Conservation (phyloP, 1,140 invertebrate genomes). For the Rhynchophorus ferrugineus region DNA sequence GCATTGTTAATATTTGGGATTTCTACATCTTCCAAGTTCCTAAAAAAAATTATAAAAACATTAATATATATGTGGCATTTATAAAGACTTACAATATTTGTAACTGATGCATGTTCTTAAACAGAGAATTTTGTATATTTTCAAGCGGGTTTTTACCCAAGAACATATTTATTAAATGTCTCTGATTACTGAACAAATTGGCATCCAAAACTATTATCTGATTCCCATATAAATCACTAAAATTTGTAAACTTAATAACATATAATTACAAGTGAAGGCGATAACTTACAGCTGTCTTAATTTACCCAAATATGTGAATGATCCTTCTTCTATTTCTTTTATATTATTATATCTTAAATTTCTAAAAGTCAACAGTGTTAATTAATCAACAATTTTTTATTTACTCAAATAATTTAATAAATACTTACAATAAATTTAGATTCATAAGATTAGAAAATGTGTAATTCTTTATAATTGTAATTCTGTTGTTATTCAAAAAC, state of each 20-base stretch:
- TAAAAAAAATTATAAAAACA: conserved; percentile 29
- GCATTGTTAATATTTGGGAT: conserved; percentile 48
- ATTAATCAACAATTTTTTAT: too few species aligned
- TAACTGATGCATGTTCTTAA: conserved; percentile 8
- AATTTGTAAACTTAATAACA: conserved; percentile 7
- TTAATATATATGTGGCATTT: neutral
- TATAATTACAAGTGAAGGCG: conserved; percentile 6
- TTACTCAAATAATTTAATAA: conserved; percentile 1
- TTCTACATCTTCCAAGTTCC: conserved; percentile 50
- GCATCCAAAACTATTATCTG: neutral
- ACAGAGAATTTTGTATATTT: conserved; percentile 1
- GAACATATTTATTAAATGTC: conserved; percentile 5
- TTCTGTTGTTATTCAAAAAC: conserved; percentile 8
- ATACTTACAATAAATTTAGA: conserved; percentile 14
- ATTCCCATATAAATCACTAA: conserved; percentile 12
- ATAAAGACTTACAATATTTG: conserved; percentile 16
- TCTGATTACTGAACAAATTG: conserved; percentile 4
- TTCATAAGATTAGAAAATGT: conserved; percentile 6
- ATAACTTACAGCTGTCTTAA: conserved; percentile 50
- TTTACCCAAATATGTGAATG: conserved; percentile 42
- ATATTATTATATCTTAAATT: conserved; percentile 38
- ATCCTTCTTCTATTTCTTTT: conserved; percentile 40
- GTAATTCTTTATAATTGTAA: conserved; percentile 1
- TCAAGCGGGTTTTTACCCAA: conserved; percentile 13
- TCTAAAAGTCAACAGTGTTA: too few species aligned